phyloP scores from a whole-genome alignment of 2,797 vertebrate species.

The Etheostoma nigrum region DNA sequence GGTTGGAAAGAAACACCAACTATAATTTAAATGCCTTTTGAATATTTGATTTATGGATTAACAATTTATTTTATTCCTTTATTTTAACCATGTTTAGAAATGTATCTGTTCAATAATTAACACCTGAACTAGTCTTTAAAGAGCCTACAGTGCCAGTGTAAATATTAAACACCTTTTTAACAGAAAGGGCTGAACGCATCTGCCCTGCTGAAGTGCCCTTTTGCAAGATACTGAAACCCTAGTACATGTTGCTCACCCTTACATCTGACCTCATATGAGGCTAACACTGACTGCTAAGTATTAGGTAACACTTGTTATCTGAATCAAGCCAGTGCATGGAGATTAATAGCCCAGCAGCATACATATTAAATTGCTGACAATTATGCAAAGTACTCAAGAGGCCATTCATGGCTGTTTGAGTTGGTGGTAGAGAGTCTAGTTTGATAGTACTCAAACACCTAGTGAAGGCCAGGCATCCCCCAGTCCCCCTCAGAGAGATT shows the following conservation, averaged over 20 bases:
- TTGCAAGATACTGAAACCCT: slow-evolving; percentile 36
- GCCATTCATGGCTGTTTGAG: slow-evolving; percentile 64
- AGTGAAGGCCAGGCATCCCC: slow-evolving; percentile 14
- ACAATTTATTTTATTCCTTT: too few relatives aligned
- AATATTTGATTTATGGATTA: background rate
- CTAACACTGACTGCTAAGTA: slow-evolving; percentile 33
- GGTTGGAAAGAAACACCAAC: background rate
- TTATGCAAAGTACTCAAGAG: slow-evolving; percentile 70
- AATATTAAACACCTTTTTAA: background rate
- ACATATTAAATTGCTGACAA: slow-evolving; percentile 69
- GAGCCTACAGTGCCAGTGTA: too few relatives aligned
- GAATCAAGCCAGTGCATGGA: slow-evolving; percentile 47
- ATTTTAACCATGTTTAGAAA: background rate
- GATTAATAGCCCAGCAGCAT: slow-evolving; percentile 68
- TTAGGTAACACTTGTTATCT: slow-evolving; percentile 56
- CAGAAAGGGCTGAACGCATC: slow-evolving; percentile 2
- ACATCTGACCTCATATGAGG: slow-evolving; percentile 21
- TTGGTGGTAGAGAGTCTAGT: slow-evolving; percentile 22
- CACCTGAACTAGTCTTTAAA: background rate
- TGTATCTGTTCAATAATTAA: background rate
- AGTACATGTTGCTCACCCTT: slow-evolving; percentile 19
- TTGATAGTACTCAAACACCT: slow-evolving; percentile 14
- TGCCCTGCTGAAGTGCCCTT: slow-evolving; percentile 24
- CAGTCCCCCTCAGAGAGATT: background rate
- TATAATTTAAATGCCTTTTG: background rate